Evolutionary conservation across 2,113 vertebrate species (phyloP), one percentile per base, ranked within the genome.

Genomic region (Sterna hirundo): DNA sequence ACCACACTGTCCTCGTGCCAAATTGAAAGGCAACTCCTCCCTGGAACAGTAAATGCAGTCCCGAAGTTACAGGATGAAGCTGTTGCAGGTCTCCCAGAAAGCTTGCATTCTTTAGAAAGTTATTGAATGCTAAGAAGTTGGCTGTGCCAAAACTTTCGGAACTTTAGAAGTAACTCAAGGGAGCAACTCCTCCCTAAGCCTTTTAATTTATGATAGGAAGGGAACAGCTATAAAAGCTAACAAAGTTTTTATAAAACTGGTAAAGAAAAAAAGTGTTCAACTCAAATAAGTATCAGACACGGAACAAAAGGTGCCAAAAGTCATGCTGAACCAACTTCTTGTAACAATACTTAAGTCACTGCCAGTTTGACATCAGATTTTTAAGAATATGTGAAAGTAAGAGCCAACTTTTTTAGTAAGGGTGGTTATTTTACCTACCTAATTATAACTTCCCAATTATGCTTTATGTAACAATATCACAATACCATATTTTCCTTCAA

Each of bases 141-240:
- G 10, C 76, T 89, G 66, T 80, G 81, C 86, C 95, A 96, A 93
- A 93, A 91, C 20, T 91, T 93, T 91, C 9, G 0, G 83, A 80
- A 88, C 89, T 90, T 90, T 34, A 96, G 87, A 93, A 97, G 80
- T 82, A 83, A 83, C 88, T 89, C 74, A 0, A 81, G 88, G 86
- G 90, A 96, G 54, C 46, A 79, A 89, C 88, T 91, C 88, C 94
- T 97, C 94, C 88, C 88, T 92, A 68, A 91, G 71, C 75, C 52
- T 88, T 97, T 94, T 97, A 95, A 97, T 96, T 97, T 96, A 94
- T 87, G 52, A 91, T 87, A 89, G 81, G 64, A 88, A 95, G 66
- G 55, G 88, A 96, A 95, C 66, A 93, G 47, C 74, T 96, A 72
- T 77, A 95, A 95, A 94, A 95, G 62, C 58, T 91, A 94, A 93